Evolutionary conservation across 2,888 invertebrate genomes (phyloP), one percentile per base, ranked within the genome.

Genomic region (Nomada fabriciana): DNA sequence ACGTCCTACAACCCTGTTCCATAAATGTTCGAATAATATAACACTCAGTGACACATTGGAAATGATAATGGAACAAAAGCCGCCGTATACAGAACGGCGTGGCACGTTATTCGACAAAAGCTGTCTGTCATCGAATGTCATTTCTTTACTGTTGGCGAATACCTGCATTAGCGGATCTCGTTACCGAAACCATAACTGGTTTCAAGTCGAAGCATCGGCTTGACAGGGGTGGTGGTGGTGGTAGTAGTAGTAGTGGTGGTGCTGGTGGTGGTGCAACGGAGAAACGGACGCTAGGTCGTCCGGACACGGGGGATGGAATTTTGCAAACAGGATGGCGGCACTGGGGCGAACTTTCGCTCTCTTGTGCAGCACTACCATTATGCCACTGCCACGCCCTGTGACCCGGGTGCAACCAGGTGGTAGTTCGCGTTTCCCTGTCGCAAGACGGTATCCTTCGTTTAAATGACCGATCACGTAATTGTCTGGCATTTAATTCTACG

Each of bases 321-420:
- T 87, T 87, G 89, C 90, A 91, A 90, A 91, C 92, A 91, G 92
- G 91, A 93, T 91, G 92, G 75, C 82, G 79, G 75, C 82, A 79
- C 75, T 79, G 83, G 83, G 93, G 91, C 93, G 93, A 92, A 93
- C 93, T 86, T 86, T 86, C 86, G 83, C 86, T 86, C 92, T 92
- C 92, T 92, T 90, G 89, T 83, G 83, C 86, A 64, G 77, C 75
- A 74, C 83, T 69, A 83, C 82, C 82, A 86, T 88, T 83, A 83
- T 86, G 84, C 88, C 89, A 85, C 77, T 85, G 83, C 87, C 86
- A 83, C 88, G 86, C 86, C 82, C 86, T 83, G 69, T 72, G 64
- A 80, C 72, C 60, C 52, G 29, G 63, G 55, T 67, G 72, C 76
- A 43, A 73, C 76, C 81, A 76, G 80, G 81, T 83, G 80, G 60